Evolutionary conservation across 2,888 invertebrate species (phyloP), one percentile per base, ranked within the genome.

Genomic region (Hirtodrosophila histrioides): DNA sequence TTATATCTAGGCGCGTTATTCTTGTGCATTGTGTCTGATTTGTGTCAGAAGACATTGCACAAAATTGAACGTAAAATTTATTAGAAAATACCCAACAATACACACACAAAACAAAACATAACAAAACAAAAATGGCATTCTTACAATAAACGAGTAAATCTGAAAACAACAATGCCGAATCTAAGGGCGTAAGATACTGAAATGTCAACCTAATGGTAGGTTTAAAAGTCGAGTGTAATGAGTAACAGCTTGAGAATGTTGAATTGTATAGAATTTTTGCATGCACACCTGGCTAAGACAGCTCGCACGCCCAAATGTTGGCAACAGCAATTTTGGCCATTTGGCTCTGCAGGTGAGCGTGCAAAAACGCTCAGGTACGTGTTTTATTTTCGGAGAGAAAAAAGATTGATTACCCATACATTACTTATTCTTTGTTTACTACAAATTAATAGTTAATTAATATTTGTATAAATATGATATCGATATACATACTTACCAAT

Each of bases 331-430:
- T 44, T 35, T 11, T 0, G 46, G 10, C 61, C 1, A 23, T 10
- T 48, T 2, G 9, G 33, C 17, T 12, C 23, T 7, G 45, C 12
- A 8, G 66, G 65, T 56, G 75, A 57, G 60, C 71, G 69, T 75
- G 84, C 79, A 78, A 75, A 90, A 90, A 90, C 90, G 90, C 90
- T 91, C 91, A 91, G 91, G 93, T 93, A 93, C 93, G 93, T 93
- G 93, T 93, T 93, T 93, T 91, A 91, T 91, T 90, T 91, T 91
- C 91, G 92, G 93, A 93, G 93, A 93, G 93, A 93, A 93, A 93
- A 93, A 93, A 94, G 93, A 94, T 93, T 94, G 93, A 94, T 92
- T 92, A 91, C 88, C 89, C 89, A 89, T 90, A 90, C 83, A 83
- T 83, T 84, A 83, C 82, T 83, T 83, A 84, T 82, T 74, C 81